phyloP scores from a whole-genome alignment of 2,113 vertebrate species.

The Microtus pennsylvanicus region DNA sequence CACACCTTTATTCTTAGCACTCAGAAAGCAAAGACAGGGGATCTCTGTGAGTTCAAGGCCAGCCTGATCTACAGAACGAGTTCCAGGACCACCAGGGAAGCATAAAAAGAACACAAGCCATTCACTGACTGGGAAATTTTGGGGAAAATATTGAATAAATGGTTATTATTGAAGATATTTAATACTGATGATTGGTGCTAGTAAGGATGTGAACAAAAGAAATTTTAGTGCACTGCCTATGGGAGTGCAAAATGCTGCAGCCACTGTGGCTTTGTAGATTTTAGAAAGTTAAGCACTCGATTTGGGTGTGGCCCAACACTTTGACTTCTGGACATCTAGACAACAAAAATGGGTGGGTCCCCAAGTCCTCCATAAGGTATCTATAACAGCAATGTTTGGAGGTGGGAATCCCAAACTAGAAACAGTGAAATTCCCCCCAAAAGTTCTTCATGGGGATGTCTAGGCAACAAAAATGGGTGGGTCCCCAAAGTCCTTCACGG shows the following conservation, averaged over 20 bases:
- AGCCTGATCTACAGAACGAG: too few relatives aligned
- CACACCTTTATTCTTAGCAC: background rate
- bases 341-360: background rate
- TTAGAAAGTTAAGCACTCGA: background rate
- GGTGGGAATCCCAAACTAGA: background rate
- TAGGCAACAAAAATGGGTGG: background rate
- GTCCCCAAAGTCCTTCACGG: background rate
- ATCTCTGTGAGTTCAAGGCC: background rate
- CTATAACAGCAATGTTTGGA: background rate
- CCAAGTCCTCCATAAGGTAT: background rate
- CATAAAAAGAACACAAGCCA: slow-evolving; percentile 4
- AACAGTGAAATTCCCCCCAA: background rate
- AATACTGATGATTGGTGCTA: background rate
- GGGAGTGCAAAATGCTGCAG: background rate
- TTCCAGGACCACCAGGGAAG: background rate
- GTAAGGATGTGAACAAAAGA: background rate
- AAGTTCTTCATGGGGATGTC: background rate
- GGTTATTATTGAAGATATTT: slow-evolving; percentile 4
- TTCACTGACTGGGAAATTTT: background rate
- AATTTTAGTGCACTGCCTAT: background rate
- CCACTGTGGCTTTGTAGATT: background rate
- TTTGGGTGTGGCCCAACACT: background rate
- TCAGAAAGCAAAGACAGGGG: background rate
- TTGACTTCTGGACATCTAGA: background rate
- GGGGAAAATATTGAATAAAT: background rate